These are phyloP conservation scores for Cotesia chilonis DNA, from an alignment of 1,140 invertebrate species.

Conservation along the genomic window DNA sequence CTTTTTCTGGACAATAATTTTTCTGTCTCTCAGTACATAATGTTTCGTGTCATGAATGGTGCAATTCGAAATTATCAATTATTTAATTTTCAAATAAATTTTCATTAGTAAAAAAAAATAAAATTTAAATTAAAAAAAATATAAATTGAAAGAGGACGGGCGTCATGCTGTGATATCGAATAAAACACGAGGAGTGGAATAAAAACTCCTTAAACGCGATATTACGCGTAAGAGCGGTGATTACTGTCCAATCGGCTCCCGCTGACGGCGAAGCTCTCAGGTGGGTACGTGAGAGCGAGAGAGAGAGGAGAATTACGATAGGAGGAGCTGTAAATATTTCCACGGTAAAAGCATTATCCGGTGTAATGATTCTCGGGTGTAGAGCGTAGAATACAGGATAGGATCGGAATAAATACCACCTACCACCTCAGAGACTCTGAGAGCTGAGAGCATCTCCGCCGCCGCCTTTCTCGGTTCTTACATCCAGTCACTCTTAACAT, in stretches of 20 bases:
- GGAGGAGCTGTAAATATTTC: slow-evolving; percentile 17
- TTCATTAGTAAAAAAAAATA: too few relatives aligned
- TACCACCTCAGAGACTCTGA: too few relatives aligned
- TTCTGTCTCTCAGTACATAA: too few relatives aligned
- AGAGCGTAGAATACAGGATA: neutral
- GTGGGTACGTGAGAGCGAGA: neutral
- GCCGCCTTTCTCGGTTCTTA: neutral
- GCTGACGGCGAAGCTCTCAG: neutral
- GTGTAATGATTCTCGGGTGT: too few relatives aligned
- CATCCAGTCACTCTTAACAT: neutral
- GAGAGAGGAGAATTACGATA: slow-evolving; percentile 4
- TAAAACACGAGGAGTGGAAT: slow-evolving; percentile 24
- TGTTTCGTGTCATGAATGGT: too few relatives aligned
- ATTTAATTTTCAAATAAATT: too few relatives aligned
- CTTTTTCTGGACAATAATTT: too few relatives aligned
- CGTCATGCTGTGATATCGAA: neutral
- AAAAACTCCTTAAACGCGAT: slow-evolving; percentile 36
- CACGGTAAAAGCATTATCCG: slow-evolving; percentile 5
- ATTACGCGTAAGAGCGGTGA: slow-evolving; percentile 39
- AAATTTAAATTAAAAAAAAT: too few relatives aligned
- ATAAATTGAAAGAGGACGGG: too few relatives aligned
- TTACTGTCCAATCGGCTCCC: slow-evolving; percentile 39
- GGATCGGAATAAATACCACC: too few relatives aligned
- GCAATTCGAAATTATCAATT: too few relatives aligned
- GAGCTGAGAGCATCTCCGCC: too few relatives aligned